These are phyloP conservation scores for Antheraea mylitta DNA, from an alignment of 1,140 invertebrate species.

Conservation along the genomic window DNA sequence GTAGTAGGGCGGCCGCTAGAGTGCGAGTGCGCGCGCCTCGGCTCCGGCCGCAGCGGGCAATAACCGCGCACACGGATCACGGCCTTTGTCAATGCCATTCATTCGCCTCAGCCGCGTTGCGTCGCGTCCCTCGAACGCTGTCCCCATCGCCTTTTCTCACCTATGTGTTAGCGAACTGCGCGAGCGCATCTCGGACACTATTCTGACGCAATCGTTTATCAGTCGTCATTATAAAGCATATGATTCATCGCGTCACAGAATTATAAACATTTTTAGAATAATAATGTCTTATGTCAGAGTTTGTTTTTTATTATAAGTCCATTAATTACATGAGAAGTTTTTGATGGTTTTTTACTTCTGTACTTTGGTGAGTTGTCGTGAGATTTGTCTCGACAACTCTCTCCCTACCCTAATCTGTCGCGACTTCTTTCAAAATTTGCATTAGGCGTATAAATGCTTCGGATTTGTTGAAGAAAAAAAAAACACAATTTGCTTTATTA, in stretches of 20 bases:
- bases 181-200: background rate
- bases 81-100: constrained; percentile 70
- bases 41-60: constrained; percentile 48
- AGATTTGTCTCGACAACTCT: too few species aligned
- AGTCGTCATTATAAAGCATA: background rate
- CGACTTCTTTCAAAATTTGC: too few species aligned
- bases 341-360: too few species aligned
- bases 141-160: background rate
- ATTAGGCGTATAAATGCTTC: too few species aligned
- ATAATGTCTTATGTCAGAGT: too few species aligned
- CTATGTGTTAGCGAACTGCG: background rate
- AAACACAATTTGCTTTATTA: too few species aligned
- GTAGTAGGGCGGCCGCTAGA: constrained; percentile 17
- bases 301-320: too few species aligned
- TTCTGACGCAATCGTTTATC: background rate
- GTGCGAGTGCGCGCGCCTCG: constrained; percentile 10
- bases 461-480: too few species aligned
- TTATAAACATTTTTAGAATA: constrained; percentile 3
- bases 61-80: constrained; percentile 62
- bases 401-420: too few species aligned
- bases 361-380: too few species aligned
- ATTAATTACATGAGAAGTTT: too few species aligned
- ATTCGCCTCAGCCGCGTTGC: constrained; percentile 24
- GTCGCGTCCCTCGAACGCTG: constrained; percentile 15
- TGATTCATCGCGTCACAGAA: background rate